phyloP scores from a whole-genome alignment of 2,113 vertebrate genomes.

The Echinops telfairi region DNA sequence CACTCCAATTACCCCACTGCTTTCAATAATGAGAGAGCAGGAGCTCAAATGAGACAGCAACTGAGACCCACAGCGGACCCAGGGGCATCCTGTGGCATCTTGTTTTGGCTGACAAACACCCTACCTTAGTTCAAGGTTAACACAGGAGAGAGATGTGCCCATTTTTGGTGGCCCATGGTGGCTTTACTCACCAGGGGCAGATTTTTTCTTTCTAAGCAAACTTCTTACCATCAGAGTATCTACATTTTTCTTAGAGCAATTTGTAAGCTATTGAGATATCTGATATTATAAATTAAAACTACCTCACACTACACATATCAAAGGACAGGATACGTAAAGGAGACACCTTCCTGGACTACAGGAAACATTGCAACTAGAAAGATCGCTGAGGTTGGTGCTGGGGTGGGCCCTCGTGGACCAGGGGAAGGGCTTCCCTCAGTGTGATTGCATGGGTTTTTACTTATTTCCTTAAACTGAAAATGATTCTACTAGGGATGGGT shows the following conservation, averaged over 20 bases:
- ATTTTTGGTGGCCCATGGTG: neutral
- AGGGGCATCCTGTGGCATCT: accelerated
- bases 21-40: neutral
- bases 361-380: neutral
- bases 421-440: neutral
- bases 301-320: neutral
- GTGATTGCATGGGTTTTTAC: neutral
- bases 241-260: neutral
- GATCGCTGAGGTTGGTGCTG: neutral
- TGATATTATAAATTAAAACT: neutral
- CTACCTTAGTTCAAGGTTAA: accelerated
- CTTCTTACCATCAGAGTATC: neutral
- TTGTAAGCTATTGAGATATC: neutral
- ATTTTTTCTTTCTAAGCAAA: neutral
- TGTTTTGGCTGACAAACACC: accelerated
- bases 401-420: neutral
- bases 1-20: accelerated
- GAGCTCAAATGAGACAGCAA: neutral
- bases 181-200: neutral
- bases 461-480: constrained; percentile 6
- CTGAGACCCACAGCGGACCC: neutral
- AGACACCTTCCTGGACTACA: neutral
- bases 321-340: neutral
- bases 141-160: accelerated
- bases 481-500: neutral